Percentiles rank a stretch among this genome's conserved stretches.
Conservation (phyloP, 2,888 invertebrate genomes). For the Lobophora halterata region DNA sequence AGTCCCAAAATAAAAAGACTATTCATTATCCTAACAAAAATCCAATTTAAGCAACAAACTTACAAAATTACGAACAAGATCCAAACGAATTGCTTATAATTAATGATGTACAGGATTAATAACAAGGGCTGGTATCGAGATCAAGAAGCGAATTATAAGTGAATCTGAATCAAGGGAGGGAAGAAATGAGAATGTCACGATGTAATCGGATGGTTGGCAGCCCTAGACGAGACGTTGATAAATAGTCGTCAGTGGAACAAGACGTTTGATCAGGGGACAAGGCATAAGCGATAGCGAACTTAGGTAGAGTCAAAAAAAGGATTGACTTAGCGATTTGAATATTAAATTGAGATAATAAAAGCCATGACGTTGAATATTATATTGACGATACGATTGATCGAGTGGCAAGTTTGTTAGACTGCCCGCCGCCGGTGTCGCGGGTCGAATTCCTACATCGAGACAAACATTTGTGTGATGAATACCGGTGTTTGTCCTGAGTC, state of each 20-base stretch:
- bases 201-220: conserved; percentile 69
- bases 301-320: too few species aligned
- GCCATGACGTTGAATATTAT: too few species aligned
- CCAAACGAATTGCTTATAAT: conserved; percentile 48
- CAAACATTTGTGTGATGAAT: too few species aligned
- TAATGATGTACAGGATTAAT: conserved; percentile 70
- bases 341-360: too few species aligned
- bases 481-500: too few species aligned
- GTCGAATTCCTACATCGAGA: too few species aligned
- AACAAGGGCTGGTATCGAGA: conserved; percentile 47
- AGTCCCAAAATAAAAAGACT: not conserved
- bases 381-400: too few species aligned
- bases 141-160: conserved; percentile 75
- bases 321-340: too few species aligned
- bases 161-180: conserved; percentile 52
- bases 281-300: conserved; percentile 17
- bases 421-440: too few species aligned
- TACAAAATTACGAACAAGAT: conserved; percentile 13
- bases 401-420: too few species aligned
- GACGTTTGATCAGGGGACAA: conserved; percentile 23
- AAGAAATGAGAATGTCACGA: conserved; percentile 72
- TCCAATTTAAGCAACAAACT: conserved; percentile 6
- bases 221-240: conserved; percentile 66
- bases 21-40: conserved; percentile 1
- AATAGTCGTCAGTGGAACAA: conserved; percentile 54